phyloP scores from a whole-genome alignment of 2,113 vertebrate genomes.

The Phyllopteryx taeniolatus region DNA sequence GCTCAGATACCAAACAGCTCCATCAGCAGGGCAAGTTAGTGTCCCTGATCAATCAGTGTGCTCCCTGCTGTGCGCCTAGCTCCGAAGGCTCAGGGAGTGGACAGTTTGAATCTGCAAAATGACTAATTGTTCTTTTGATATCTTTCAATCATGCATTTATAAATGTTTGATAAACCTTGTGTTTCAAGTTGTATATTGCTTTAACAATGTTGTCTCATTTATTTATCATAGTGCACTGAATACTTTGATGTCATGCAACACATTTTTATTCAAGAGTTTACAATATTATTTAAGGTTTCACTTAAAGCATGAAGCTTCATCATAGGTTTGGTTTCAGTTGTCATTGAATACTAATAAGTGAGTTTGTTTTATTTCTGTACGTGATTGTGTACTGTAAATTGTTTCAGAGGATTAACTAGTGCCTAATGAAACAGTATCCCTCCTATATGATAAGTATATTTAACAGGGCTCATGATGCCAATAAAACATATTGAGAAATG shows the following conservation, averaged over 20 bases:
- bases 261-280: background rate
- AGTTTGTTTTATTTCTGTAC: background rate
- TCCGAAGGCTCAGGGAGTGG: constrained; percentile 64
- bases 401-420: background rate
- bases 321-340: background rate
- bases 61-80: constrained; percentile 60
- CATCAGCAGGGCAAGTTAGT: constrained; percentile 86
- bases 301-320: constrained; percentile 3
- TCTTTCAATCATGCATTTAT: constrained; percentile 40
- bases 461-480: constrained; percentile 1
- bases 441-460: background rate
- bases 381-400: background rate
- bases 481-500: background rate
- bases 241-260: constrained; percentile 13
- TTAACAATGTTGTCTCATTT: constrained; percentile 27
- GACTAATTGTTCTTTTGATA: constrained; percentile 56
- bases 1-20: constrained; percentile 83
- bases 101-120: constrained; percentile 50
- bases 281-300: background rate
- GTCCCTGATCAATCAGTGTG: constrained; percentile 82
- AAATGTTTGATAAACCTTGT: constrained; percentile 17
- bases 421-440: background rate
- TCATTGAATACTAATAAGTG: background rate
- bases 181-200: constrained; percentile 16
- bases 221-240: constrained; percentile 23